A percentile compares a stretch with the other conserved stretches of the same genome.
These are phyloP conservation scores for Hippocampus guttulatus DNA, from an alignment of 2,113 vertebrate genomes.

Conservation along the genomic window DNA sequence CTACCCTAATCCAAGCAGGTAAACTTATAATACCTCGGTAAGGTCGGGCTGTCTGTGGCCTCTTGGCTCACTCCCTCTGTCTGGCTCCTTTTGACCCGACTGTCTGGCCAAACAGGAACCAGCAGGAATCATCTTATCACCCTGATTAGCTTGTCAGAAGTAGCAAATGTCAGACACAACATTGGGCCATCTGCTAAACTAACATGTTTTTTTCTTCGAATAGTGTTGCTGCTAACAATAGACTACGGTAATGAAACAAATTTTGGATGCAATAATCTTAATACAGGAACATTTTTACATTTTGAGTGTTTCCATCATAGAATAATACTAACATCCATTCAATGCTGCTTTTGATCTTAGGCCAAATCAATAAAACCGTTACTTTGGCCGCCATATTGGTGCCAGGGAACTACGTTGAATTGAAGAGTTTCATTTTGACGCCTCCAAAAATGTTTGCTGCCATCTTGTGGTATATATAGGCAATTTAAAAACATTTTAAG, in stretches of 20 bases:
- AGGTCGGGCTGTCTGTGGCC: neutral
- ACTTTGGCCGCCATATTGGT: no score
- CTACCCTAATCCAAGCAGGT: conserved; percentile 89
- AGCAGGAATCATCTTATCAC: conserved; percentile 25
- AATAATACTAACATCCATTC: no score
- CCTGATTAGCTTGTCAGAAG: conserved; percentile 15
- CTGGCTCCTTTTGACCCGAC: conserved; percentile 22
- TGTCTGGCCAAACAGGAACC: conserved; percentile 18
- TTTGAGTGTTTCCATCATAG: no score
- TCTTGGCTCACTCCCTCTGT: conserved; percentile 4
- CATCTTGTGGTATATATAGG: no score
- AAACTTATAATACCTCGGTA: conserved; percentile 15
- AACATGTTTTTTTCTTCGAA: neutral
- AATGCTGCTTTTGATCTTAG: no score
- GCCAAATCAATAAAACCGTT: no score
- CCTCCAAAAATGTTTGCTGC: no score
- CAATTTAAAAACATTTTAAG: no score
- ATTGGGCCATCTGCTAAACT: conserved; percentile 9
- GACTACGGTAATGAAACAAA: neutral
- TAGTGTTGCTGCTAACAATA: neutral
- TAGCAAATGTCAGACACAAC: conserved; percentile 7
- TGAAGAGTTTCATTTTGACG: no score
- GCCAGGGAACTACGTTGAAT: no score
- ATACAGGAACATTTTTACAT: no score
- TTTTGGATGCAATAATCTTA: neutral